phyloP scores from a whole-genome alignment of 1,140 invertebrate species.

The Brachionus plicatilis region DNA sequence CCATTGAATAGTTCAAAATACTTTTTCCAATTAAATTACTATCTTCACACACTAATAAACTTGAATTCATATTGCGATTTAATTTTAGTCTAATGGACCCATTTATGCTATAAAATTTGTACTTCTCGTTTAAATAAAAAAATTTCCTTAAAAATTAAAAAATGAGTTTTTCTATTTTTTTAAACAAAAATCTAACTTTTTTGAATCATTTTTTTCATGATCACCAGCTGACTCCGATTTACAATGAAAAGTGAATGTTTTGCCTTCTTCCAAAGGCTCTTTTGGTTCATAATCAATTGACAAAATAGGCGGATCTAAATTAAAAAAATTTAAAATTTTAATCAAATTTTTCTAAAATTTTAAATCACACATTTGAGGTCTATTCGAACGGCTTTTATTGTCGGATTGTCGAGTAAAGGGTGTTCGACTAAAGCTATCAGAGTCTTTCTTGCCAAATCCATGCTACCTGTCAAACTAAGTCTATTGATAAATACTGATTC shows the following conservation, averaged over 20 bases:
- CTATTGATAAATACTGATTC: not conserved
- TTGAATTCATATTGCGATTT: not conserved
- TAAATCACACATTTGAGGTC: not conserved
- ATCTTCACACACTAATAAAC: not conserved
- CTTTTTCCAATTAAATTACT: not conserved
- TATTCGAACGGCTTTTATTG: not conserved
- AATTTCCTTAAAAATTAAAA: not conserved
- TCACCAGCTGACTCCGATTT: not conserved
- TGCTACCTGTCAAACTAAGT: not conserved
- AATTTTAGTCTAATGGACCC: not conserved
- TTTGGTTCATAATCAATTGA: not conserved
- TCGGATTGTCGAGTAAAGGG: not conserved
- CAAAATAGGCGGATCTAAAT: constrained; percentile 9
- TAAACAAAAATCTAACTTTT: not conserved
- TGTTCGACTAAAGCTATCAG: not conserved
- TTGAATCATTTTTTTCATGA: not conserved
- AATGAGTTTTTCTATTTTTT: too few species aligned
- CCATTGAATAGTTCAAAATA: not conserved
- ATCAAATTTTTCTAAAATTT: not conserved
- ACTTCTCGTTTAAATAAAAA: not conserved
- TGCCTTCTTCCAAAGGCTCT: not conserved
- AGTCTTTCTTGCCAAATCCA: not conserved
- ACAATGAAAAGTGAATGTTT: constrained; percentile 18
- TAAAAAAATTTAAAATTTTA: not conserved
- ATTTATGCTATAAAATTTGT: constrained; percentile 7